These are phyloP conservation scores for Antitype chi DNA, from an alignment of 2,888 invertebrate genomes.

Conservation along the genomic window DNA sequence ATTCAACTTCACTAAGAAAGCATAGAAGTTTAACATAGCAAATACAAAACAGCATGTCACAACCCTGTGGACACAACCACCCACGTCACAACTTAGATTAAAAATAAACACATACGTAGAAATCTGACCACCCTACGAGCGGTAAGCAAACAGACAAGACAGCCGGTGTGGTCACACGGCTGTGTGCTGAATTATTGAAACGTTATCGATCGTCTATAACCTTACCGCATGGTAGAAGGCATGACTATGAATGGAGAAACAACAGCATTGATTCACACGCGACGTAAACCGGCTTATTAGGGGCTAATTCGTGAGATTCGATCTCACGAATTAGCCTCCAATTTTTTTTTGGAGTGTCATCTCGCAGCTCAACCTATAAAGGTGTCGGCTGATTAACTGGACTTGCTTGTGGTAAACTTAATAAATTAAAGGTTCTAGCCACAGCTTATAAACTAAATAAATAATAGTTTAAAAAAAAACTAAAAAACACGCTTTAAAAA, in stretches of 20 bases:
- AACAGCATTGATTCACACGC: slow-evolving; percentile 5
- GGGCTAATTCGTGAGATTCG: no score
- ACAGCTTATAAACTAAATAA: no score
- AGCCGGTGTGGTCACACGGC: slow-evolving; percentile 40
- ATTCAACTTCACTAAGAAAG: background rate
- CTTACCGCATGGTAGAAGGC: slow-evolving; percentile 13
- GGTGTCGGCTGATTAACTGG: no score
- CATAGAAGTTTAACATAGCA: background rate
- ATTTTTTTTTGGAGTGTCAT: no score
- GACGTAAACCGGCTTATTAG: no score
- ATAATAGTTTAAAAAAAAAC: no score
- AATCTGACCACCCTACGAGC: slow-evolving; percentile 9
- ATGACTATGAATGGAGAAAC: background rate
- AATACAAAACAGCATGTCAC: slow-evolving; percentile 9
- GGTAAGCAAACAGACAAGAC: slow-evolving; percentile 19
- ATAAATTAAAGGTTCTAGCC: no score
- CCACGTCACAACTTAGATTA: background rate
- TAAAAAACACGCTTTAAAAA: no score
- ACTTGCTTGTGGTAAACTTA: no score
- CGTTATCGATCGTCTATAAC: slow-evolving; percentile 35
- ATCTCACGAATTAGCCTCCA: no score
- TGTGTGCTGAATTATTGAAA: slow-evolving; percentile 48
- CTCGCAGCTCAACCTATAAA: no score
- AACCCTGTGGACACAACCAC: background rate
- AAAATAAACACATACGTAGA: slow-evolving; percentile 30